Base-by-base conservation (phyloP, 1,140 invertebrate genomes). In the Penaeus indicus region DNA sequence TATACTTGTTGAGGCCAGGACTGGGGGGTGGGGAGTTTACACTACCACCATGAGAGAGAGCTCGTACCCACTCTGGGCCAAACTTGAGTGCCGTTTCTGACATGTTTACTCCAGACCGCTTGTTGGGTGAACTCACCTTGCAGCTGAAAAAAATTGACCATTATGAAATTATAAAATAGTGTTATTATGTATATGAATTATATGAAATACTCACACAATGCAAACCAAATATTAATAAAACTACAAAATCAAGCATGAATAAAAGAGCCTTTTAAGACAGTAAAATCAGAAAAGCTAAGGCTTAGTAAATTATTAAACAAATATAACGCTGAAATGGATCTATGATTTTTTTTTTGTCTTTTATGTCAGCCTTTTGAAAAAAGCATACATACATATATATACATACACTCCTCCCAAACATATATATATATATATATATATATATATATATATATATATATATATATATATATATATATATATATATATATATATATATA, bases 61-160 rank as follows among this genome's bases (percentile, higher is more conserved):
- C 93, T 87, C 94, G 92, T 21, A 94, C 92, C 94, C 94, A 94
- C 91, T 94, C 93, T 83, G 94, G 94, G 78, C 94, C 94, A 92
- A 94, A 94, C 90, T 94, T 94, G 91, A 94, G 91, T 78, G 93
- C 92, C 80, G 93, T 93, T 91, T 93, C 93, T 83, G 90, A 88
- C 91, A 91, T 91, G 47, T 86, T 84, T 60, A 83, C 54, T 64
- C 72, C 78, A 78, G 64, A 83, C 79, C 83, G 11, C 54, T 27
- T 63, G 81, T 75, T 84, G 63, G 84, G 32, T 72, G 54, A 85
- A 64, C 67, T 80, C 79, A 83, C 67, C 85, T 81, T 85, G 67
- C 88, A 90, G 82, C 86, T 88, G 86, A 62, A 85, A 84, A 47
- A 63, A 80, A 86, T 69, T 32, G 82, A 84, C 75, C 16, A 69